Conservation (phyloP, 2,113 vertebrate species). For the Hyperopisus bebe region DNA sequence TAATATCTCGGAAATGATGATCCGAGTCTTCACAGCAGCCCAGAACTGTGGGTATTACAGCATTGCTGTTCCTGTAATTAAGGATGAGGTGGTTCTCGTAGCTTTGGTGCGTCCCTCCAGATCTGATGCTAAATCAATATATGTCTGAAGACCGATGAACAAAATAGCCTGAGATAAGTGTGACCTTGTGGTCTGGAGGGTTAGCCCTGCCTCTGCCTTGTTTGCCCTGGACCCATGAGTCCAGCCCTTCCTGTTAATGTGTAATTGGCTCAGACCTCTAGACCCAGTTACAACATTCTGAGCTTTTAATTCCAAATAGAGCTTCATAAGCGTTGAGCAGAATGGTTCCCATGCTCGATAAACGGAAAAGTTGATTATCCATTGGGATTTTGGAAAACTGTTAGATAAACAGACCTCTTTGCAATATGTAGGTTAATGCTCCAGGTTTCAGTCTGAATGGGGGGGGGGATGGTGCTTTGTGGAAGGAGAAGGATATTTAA, state of each 20-base stretch:
- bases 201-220: slow-evolving; percentile 1
- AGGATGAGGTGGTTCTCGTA: neutral
- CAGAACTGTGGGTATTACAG: too few species aligned
- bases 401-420: neutral
- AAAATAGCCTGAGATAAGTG: neutral
- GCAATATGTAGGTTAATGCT: neutral
- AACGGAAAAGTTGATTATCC: neutral
- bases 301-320: neutral
- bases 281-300: slow-evolving; percentile 5
- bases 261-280: neutral
- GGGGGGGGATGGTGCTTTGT: neutral
- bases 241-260: neutral
- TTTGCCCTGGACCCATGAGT: neutral
- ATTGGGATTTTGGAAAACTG: neutral
- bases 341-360: neutral
- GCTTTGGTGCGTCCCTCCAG: too few species aligned
- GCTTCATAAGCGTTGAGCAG: neutral
- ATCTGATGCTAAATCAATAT: slow-evolving; percentile 9
- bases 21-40: neutral
- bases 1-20: neutral
- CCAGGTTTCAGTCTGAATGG: neutral
- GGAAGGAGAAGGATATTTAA: slow-evolving; percentile 1
- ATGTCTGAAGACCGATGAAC: neutral
- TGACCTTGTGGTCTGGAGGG: neutral
- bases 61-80: neutral